Evolutionary conservation across 2,888 invertebrate species (phyloP).

Genomic region (Imbricaverruca yamaguchii): DNA sequence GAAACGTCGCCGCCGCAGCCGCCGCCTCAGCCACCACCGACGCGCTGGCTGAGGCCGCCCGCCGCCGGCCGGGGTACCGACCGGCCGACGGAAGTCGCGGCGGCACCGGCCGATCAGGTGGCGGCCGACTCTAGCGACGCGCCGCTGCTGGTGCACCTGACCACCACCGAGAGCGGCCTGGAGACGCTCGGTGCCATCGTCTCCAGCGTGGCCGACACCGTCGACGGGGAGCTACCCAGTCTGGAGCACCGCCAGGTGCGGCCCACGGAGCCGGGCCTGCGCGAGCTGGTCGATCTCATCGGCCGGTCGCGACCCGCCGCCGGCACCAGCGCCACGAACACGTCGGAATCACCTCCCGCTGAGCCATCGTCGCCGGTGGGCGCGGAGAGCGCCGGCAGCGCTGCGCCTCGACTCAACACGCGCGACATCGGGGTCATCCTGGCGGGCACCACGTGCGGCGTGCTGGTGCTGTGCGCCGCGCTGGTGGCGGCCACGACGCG

Average conservation of each 20-base stretch:
- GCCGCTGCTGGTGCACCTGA: background rate
- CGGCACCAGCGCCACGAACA: background rate
- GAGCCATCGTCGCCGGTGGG: background rate
- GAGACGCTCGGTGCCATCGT: slow-evolving; percentile 2
- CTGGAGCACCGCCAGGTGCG: background rate
- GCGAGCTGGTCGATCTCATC: background rate
- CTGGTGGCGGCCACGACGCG: background rate
- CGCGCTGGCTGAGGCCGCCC: background rate
- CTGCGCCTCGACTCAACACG: background rate
- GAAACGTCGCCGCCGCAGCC: background rate
- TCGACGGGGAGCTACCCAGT: background rate
- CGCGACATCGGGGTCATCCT: background rate
- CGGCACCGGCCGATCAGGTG: background rate
- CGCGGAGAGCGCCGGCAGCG: background rate
- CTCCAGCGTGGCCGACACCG: background rate
- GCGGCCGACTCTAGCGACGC: too few species aligned
- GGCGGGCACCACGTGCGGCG: background rate
- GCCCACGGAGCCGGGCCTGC: background rate
- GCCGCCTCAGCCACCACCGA: background rate
- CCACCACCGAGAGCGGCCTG: background rate
- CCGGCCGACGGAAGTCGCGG: background rate
- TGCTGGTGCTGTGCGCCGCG: background rate
- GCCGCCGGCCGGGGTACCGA: background rate
- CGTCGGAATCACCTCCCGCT: background rate
- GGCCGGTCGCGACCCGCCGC: background rate